Conservation (phyloP, 92 coral and sea anemone genomes). For the Scolanthus callimorphus region DNA sequence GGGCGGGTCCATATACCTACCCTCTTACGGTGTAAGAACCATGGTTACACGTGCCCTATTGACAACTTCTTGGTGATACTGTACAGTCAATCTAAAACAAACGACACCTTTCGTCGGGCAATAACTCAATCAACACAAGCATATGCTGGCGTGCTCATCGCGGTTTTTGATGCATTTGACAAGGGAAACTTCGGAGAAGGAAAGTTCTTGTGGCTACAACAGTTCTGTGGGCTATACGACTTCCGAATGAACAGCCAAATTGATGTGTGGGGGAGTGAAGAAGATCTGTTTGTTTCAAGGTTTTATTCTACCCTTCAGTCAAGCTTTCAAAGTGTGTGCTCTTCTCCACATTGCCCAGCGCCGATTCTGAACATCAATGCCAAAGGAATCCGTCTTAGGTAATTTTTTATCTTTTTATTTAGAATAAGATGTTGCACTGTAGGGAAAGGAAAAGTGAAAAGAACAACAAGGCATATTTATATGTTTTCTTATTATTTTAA, state of each 20-base stretch:
- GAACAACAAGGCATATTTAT: too few species aligned
- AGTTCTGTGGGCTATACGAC: conserved; percentile 18
- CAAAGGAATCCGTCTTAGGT: conserved; percentile 23
- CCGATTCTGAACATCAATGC: conserved; percentile 11
- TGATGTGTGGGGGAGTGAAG: conserved; percentile 35
- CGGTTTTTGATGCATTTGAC: conserved; percentile 6
- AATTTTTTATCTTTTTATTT: too few species aligned
- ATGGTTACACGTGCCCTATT: conserved; percentile 26
- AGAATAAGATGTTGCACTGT: too few species aligned
- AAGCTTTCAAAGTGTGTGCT: conserved; percentile 14
- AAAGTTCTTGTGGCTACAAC: conserved; percentile 6
- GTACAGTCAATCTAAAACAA: conserved; percentile 18
- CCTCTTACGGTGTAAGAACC: conserved; percentile 6
- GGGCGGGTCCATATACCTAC: conserved; percentile 27
- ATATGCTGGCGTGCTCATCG: conserved; percentile 20
- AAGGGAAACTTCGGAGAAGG: conserved; percentile 14
- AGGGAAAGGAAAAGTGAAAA: too few species aligned
- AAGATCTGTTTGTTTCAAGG: conserved; percentile 27
- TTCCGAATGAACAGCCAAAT: neutral
- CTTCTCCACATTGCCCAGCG: conserved; percentile 33
- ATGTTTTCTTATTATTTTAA: too few species aligned
- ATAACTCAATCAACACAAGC: conserved; percentile 8
- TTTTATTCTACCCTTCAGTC: conserved; percentile 10
- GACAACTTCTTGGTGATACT: conserved; percentile 46
- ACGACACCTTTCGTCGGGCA: conserved; percentile 1